These are phyloP conservation scores for Aphaenogaster floridana DNA, from an alignment of 1,140 invertebrate genomes.

Conservation along the genomic window DNA sequence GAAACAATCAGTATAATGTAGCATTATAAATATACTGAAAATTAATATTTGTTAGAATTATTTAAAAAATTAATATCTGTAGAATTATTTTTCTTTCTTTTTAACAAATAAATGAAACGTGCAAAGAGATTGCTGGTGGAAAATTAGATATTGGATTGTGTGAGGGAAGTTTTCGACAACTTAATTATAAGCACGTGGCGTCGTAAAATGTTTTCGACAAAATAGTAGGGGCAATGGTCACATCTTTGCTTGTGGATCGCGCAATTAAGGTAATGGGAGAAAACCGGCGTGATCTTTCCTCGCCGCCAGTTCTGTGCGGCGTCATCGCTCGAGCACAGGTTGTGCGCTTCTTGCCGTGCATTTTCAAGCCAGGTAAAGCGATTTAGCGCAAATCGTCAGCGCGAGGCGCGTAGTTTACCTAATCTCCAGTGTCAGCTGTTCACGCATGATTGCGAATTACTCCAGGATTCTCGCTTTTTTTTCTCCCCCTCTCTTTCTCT, in stretches of 20 bases:
- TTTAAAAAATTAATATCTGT: too few species aligned
- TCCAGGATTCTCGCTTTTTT: conserved; percentile 60
- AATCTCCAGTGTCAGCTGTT: conserved; percentile 56
- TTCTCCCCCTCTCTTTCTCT: background rate
- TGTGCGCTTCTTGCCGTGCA: conserved; percentile 35
- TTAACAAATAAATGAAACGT: background rate
- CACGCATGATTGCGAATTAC: conserved; percentile 71
- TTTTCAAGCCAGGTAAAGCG: conserved; percentile 52
- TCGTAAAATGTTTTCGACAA: background rate
- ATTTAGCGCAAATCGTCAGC: conserved; percentile 58
- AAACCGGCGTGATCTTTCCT: conserved; percentile 41
- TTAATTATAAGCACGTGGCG: background rate
- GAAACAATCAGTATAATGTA: too few species aligned
- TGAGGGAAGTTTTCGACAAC: background rate
- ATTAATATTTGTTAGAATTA: too few species aligned
- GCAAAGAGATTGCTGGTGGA: background rate
- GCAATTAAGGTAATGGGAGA: conserved; percentile 58
- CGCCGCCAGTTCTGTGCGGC: background rate
- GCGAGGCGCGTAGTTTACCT: conserved; percentile 53
- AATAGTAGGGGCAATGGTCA: background rate
- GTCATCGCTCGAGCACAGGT: conserved; percentile 45
- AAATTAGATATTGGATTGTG: background rate
- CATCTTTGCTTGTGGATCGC: conserved; percentile 5
- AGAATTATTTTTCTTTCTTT: background rate
- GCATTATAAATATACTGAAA: too few species aligned